These are phyloP conservation scores for Odontophorus gujanensis DNA, from an alignment of 2,113 vertebrate species.

Conservation along the genomic window DNA sequence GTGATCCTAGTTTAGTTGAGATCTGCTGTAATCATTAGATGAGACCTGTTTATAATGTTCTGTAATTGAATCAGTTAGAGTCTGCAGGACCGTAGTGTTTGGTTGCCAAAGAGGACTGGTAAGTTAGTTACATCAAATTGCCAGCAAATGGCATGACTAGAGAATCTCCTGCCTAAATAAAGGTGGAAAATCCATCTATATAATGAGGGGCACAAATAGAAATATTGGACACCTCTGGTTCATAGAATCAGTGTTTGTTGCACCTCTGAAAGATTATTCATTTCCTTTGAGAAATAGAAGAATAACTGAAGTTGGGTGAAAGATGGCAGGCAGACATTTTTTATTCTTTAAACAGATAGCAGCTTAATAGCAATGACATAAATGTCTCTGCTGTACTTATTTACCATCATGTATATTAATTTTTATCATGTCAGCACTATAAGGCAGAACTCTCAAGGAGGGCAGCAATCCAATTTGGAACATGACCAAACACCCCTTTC, in stretches of 20 bases:
- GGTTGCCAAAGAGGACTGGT: constrained; percentile 50
- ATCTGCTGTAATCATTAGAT: constrained; percentile 53
- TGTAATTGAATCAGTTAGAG: constrained; percentile 63
- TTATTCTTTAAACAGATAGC: not conserved
- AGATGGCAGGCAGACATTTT: not conserved
- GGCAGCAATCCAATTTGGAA: constrained; percentile 15
- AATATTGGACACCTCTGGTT: not conserved
- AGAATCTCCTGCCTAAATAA: not conserved
- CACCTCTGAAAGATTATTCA: not conserved
- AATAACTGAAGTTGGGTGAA: not conserved
- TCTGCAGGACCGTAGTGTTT: constrained; percentile 47
- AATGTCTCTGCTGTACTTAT: not conserved
- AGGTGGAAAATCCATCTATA: not conserved
- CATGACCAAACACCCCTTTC: not conserved
- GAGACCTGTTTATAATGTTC: constrained; percentile 52
- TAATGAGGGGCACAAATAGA: not conserved
- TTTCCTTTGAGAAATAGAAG: not conserved
- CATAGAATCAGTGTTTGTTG: not conserved
- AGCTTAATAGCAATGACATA: not conserved
- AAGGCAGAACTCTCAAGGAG: not conserved
- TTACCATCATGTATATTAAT: not conserved
- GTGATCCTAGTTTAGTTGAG: constrained; percentile 42
- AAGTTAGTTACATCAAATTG: constrained; percentile 62
- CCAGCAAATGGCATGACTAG: not conserved
- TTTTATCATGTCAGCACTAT: not conserved